Base-by-base conservation (phyloP, 2,888 invertebrate species). In the Coelopa pilipes region DNA sequence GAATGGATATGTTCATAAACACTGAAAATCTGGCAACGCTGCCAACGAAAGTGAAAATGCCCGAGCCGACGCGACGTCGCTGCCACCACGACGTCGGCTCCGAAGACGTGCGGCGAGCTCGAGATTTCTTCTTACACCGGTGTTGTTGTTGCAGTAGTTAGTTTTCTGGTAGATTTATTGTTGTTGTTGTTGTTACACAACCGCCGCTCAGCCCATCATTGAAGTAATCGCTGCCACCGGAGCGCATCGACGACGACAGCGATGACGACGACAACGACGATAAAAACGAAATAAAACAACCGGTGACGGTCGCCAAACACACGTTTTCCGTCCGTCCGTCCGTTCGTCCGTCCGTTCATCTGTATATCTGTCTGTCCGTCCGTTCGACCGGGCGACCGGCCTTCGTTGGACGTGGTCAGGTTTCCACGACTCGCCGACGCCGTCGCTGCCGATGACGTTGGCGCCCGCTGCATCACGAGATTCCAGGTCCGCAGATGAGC, bases 11-110 rank as follows among this genome's bases (percentile, higher is more conserved):
- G 34, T 34, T 34, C 4, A 34, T 4, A 34, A 34, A 34, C 34
- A 4, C 34, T 34, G n/a, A 68, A n/a, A 10, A 53, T 34, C 68
- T 68, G 57, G 55, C 34, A 57, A 53, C 68, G 53, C 68, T 45
- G 13, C 50, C 15, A 76, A 75, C 70, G 78, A 82, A 82, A 82
- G 82, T 81, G 82, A 82, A 82, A 82, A 80, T 79, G 47, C 75
- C 77, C 74, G 76, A 76, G 76, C 77, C 77, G 79, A 79, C 80
- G 76, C 24, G 24, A 21, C 15, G 13, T 24, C 60, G 57, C 17
- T 24, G 11, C 12, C 9, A 60, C 12, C 34, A 15, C 57, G 24
- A 11, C 19, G 13, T 21, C 24, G 21, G 11, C 10, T 59, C 5
- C 45, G 12, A 15, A 21, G 45, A 53, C 10, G 2, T n/a, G 15